Evolutionary conservation across 2,113 vertebrate genomes (phyloP).

Genomic region (Delphinapterus leucas): DNA sequence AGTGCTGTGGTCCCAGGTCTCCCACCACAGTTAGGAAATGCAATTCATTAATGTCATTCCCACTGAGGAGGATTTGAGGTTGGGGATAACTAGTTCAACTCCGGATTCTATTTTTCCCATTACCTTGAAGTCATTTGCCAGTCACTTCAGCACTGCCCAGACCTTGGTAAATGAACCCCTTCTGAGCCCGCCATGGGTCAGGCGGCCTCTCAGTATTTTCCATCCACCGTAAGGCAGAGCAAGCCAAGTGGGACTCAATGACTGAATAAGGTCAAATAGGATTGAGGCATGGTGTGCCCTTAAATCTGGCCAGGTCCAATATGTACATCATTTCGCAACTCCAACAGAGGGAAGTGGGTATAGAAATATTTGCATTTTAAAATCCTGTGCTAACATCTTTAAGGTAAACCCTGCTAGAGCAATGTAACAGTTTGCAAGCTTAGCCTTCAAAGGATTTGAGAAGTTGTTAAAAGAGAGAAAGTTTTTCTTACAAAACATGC

Average conservation of each 20-base stretch:
- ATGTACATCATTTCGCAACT: background rate
- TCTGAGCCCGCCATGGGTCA: fast-evolving
- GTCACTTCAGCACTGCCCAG: constrained; percentile 6
- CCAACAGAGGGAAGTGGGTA: too few relatives aligned
- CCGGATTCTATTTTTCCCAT: constrained; percentile 39
- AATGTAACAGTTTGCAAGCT: background rate
- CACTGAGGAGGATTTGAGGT: background rate
- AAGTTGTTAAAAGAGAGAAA: background rate
- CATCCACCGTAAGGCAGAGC: constrained; percentile 48
- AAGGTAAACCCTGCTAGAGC: constrained; percentile 6
- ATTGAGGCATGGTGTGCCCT: background rate
- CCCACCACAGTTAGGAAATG: background rate
- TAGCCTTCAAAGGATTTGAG: background rate
- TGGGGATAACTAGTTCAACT: background rate
- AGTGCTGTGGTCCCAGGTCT: background rate
- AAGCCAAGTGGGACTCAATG: background rate
- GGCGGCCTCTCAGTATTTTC: background rate
- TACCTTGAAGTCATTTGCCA: constrained; percentile 56
- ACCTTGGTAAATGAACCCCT: background rate
- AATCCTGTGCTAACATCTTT: background rate
- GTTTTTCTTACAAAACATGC: background rate
- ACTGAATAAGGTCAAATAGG: background rate
- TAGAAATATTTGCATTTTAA: background rate
- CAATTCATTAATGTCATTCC: constrained; percentile 36
- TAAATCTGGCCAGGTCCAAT: background rate